Base-by-base conservation (phyloP, 2,888 invertebrate genomes). In the Heteropelma amictum region DNA sequence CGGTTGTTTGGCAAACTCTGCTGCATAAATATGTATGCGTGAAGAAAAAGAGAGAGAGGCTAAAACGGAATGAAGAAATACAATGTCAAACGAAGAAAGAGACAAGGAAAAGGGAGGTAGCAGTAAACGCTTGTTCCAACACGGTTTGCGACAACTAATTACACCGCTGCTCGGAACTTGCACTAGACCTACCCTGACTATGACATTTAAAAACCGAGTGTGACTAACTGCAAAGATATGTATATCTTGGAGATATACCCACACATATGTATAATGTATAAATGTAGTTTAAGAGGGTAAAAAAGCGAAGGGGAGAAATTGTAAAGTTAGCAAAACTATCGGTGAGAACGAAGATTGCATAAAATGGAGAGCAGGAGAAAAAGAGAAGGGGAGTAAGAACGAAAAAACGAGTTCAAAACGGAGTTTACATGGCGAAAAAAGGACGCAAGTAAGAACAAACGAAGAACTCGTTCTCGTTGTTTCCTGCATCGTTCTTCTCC, bases 111-210 rank as follows among this genome's bases (percentile, higher is more conserved):
- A 58, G 56, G 60, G 56, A 61, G 51, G 56, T 45, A 35, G 47
- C 19, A 28, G 63, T 17, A 42, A 64, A 64, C 51, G 45, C 65
- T 74, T 58, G 51, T 30, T 56, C 21, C 28, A 63, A 75, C 53
- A 45, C 74, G 51, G 60, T 75, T 72, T 68, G 58, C 69, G 58
- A 65, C 70, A 70, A 74, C 74, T 74, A 75, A 75, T 75, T 75
- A 75, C 75, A 71, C 54, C 75, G 61, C 65, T 61, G 53, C 49
- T 71, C 65, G 26, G 69, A 49, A 54, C 64, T 58, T 54, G 69
- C 73, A 38, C 68, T 54, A 72, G 61, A 63, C 69, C 61, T 61
- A 58, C 63, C 64, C 72, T 69, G 77, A 67, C 69, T 76, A 65
- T 72, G 72, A 77, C 69, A 63, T 35, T 61, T 65, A 67, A 76